A percentile compares a stretch with the other conserved stretches of the same genome.
These are phyloP conservation scores for Ditula angustiorana DNA, from an alignment of 2,888 invertebrate genomes.

Conservation along the genomic window DNA sequence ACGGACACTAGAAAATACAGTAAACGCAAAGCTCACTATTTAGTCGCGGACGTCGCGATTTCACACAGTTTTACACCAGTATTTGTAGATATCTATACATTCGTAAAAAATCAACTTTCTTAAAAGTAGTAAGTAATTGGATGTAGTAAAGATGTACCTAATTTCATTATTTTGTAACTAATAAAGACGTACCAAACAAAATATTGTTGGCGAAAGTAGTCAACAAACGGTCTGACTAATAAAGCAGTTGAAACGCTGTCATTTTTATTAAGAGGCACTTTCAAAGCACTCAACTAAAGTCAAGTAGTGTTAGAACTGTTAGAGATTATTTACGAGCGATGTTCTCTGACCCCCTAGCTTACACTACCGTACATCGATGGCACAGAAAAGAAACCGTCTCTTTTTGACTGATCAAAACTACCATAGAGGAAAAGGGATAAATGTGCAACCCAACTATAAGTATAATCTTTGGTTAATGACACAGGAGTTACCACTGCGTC, in stretches of 20 bases:
- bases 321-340: background rate
- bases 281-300: background rate
- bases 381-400: background rate
- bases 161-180: no score
- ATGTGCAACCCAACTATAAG: background rate
- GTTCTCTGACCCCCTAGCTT: background rate
- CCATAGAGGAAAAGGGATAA: background rate
- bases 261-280: background rate
- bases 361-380: background rate
- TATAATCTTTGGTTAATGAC: background rate
- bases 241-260: background rate
- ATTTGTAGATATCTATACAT: no score
- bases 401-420: background rate
- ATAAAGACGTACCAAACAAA: background rate
- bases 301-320: background rate
- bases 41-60: no score
- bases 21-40: no score
- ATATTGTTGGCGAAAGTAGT: background rate
- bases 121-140: no score
- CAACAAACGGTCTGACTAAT: background rate
- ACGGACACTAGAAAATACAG: no score
- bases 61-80: no score
- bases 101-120: no score
- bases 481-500: background rate
- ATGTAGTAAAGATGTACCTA: no score